Evolutionary conservation across 2,888 invertebrate species (phyloP).

Genomic region (Stictocephala bisonia): DNA sequence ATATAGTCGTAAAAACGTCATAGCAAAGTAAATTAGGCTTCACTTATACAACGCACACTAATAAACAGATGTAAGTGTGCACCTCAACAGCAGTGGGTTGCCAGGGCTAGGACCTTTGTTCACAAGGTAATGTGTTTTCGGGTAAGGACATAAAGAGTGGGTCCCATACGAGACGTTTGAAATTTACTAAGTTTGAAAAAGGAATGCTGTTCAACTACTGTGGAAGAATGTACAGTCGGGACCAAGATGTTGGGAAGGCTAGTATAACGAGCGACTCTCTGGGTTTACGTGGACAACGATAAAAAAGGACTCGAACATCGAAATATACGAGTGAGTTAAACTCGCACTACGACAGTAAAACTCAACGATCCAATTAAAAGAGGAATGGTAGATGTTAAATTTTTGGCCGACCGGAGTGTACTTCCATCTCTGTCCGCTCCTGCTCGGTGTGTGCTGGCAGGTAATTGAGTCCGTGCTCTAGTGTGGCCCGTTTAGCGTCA

Average conservation of each 20-base stretch:
- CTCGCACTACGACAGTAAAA: slow-evolving; percentile 33
- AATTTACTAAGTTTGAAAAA: slow-evolving; percentile 47
- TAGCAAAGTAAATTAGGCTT: no score
- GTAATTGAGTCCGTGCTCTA: slow-evolving; percentile 4
- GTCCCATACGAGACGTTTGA: slow-evolving; percentile 30
- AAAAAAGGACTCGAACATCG: not conserved
- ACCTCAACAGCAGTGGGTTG: no score
- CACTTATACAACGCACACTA: no score
- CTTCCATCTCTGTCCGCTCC: slow-evolving; percentile 25
- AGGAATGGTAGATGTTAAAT: slow-evolving; percentile 1
- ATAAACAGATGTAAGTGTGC: no score
- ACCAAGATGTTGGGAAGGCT: not conserved
- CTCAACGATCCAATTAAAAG: slow-evolving; percentile 37
- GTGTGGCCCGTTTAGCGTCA: slow-evolving; percentile 9
- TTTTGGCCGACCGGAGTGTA: slow-evolving; percentile 33
- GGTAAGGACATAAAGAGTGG: slow-evolving; percentile 18
- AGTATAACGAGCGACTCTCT: slow-evolving; percentile 10
- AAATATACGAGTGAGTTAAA: slow-evolving; percentile 32
- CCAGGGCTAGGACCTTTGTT: no score
- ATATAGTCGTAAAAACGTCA: no score
- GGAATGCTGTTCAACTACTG: slow-evolving; percentile 47
- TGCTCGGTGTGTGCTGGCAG: no score
- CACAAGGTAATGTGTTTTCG: slow-evolving; percentile 31
- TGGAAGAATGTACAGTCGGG: slow-evolving; percentile 41
- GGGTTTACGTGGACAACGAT: slow-evolving; percentile 16